Evolutionary conservation across 2,113 vertebrate species (phyloP).

Genomic region (Promerops cafer): DNA sequence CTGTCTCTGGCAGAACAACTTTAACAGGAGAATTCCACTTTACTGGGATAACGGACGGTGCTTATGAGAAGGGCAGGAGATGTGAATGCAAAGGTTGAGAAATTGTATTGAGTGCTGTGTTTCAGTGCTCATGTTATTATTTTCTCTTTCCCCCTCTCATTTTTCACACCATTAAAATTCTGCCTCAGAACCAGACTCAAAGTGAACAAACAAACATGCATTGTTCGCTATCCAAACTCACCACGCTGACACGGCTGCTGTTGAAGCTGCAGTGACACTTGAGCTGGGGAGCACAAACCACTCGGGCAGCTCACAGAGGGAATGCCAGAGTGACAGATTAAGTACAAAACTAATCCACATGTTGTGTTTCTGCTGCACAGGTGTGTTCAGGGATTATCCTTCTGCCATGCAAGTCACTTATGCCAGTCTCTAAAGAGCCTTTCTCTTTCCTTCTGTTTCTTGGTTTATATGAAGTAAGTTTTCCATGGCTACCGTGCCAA

Average conservation of each 20-base stretch:
- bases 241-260: background rate
- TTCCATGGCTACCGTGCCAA: background rate
- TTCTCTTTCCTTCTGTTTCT: background rate
- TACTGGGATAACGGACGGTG: background rate
- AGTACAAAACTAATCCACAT: conserved; percentile 32
- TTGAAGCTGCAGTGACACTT: conserved; percentile 41
- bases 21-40: background rate
- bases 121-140: background rate
- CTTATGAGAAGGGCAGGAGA: background rate
- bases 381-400: conserved; percentile 70
- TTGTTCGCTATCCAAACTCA: conserved; percentile 29
- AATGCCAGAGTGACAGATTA: conserved; percentile 59
- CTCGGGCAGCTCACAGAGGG: background rate
- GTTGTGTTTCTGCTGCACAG: conserved; percentile 57
- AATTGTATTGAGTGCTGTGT: background rate
- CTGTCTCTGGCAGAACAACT: background rate
- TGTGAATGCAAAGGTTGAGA: background rate
- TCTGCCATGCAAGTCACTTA: conserved; percentile 38
- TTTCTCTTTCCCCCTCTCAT: background rate
- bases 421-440: background rate
- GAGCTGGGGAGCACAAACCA: conserved; percentile 38
- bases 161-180: conserved; percentile 65
- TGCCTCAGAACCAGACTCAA: conserved; percentile 13
- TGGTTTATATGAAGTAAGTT: background rate
- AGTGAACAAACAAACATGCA: conserved; percentile 52